Evolutionary conservation across 2,113 vertebrate genomes (phyloP), one percentile per base, ranked within the genome.

Genomic region (Gnathonemus echidnorhynchus): DNA sequence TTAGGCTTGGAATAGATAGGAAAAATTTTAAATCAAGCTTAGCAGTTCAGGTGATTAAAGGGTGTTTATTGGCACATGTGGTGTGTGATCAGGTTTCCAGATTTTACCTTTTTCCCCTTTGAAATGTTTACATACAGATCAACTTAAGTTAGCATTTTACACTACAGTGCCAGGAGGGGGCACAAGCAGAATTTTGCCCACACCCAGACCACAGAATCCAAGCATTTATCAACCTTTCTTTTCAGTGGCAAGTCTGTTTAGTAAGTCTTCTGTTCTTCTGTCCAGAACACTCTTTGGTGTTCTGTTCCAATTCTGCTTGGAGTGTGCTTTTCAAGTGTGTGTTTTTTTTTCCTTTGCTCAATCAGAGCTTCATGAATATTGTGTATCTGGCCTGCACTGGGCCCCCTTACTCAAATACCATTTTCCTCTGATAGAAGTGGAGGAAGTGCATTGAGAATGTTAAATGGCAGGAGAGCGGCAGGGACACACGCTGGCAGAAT

Each of bases 381-480:
- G 7, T 80, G 83, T 42, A n/a, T 89, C 27, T 84, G 74, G 87
- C 35, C 35, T 62, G 2, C 80, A 53, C 87, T 53, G 56, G 19
- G 58, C 31, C 45, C 77, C 35, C 49, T 91, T 83, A 27, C 45
- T 52, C 24, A 56, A 39, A 66, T 52, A 85, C 83, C 62, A 52
- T 50, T 86, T 90, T 90, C 88, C 90, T 91, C 56, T 48, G 83
- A 24, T n/a, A 24, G 45, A 24, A 24, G 48, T 74, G 66, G 56
- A 86, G 42, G 46, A 53, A 90, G 9, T 0, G 19, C 19, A 52
- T 58, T 0, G 89, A 52, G 85, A 89, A 46, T 39, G 27, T 88
- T 10, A 62, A 48, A 52, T 89, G 31, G 31, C 21, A 31, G 84
- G 46, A 39, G 80, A 53, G 66, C 45, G 50, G n/a, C 58, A 24